Conservation (phyloP, 2,113 vertebrate genomes). For the Pyxicephalus adspersus region DNA sequence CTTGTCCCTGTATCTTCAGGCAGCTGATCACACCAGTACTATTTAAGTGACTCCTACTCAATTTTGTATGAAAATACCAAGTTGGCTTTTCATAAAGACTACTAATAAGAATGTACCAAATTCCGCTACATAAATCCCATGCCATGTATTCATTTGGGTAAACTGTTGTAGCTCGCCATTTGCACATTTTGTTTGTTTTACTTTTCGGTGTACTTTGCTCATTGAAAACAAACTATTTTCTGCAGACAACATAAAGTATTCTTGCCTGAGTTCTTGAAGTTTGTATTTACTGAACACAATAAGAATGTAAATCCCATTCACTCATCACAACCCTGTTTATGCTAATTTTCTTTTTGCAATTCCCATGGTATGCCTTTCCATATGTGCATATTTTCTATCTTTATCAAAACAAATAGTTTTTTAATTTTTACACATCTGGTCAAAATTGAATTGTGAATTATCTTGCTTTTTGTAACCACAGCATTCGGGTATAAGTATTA, state of each 20-base stretch:
- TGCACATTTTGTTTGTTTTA: background rate
- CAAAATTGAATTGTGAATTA: conserved; percentile 16
- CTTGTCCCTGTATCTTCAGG: conserved; percentile 47
- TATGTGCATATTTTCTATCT: background rate
- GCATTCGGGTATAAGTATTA: too few relatives aligned
- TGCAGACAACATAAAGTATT: background rate
- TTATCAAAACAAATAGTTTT: conserved; percentile 24
- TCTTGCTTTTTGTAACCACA: background rate
- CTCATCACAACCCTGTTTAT: background rate
- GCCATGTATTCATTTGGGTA: background rate
- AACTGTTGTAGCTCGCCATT: background rate
- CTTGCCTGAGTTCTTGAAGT: background rate
- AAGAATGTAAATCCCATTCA: conserved; percentile 1
- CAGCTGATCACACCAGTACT: conserved; percentile 1
- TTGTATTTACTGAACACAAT: background rate
- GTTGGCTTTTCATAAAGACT: background rate
- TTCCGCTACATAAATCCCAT: background rate
- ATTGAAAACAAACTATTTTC: background rate
- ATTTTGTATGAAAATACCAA: background rate
- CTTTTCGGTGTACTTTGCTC: background rate
- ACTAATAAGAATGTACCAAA: background rate
- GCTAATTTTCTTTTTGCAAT: background rate
- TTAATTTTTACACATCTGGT: conserved; percentile 24
- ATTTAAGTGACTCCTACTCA: background rate
- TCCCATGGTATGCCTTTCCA: background rate